Percentiles rank a stretch among this genome's conserved stretches.
Evolutionary conservation across 2,113 vertebrate genomes (phyloP).

Genomic region (Syrmaticus mikado): DNA sequence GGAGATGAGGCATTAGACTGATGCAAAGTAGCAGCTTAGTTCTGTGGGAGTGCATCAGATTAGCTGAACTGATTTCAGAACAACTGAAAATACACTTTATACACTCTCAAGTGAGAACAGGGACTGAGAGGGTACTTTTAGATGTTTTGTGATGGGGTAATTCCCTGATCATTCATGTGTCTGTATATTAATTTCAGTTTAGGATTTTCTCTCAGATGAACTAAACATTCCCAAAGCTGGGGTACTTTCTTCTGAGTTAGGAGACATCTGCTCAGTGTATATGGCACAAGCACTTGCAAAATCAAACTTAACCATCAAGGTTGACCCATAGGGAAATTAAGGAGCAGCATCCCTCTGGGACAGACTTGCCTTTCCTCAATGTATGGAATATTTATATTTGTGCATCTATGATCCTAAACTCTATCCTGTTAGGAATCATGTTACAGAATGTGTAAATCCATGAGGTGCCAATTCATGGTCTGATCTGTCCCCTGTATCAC

Average conservation of each 20-base stretch:
- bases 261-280: not conserved
- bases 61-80: conserved; percentile 6
- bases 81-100: not conserved
- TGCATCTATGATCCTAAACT: not conserved
- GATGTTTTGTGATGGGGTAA: not conserved
- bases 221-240: not conserved
- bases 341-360: not conserved
- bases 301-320: not conserved
- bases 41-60: conserved; percentile 2
- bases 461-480: accelerated
- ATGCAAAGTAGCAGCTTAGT: not conserved
- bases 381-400: not conserved
- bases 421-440: not conserved
- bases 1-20: not conserved
- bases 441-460: not conserved
- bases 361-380: not conserved
- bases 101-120: not conserved
- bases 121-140: not conserved
- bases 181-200: not conserved
- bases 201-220: not conserved
- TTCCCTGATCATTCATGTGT: not conserved
- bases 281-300: not conserved
- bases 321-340: not conserved
- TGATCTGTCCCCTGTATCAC: not conserved
- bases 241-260: not conserved